These are phyloP conservation scores for Tokudaia muenninki DNA, from an alignment of 2,797 vertebrate species.

Conservation along the genomic window DNA sequence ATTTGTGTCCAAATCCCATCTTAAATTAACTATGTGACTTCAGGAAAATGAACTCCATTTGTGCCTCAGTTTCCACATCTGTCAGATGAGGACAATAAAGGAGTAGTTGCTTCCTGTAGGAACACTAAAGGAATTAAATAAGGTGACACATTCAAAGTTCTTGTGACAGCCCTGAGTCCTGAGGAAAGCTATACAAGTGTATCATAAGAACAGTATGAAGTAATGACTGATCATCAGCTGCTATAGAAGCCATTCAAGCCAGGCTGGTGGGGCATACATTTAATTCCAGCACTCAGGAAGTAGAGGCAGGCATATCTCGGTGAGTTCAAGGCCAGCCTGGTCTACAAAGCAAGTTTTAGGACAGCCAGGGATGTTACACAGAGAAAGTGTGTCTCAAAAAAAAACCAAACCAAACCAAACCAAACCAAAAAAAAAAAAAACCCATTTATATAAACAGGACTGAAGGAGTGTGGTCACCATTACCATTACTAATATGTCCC, in stretches of 20 bases:
- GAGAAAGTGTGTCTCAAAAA: not conserved
- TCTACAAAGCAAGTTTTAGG: not conserved
- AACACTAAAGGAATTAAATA: not conserved
- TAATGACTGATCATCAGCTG: not conserved
- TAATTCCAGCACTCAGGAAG: not conserved
- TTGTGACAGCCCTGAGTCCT: not conserved
- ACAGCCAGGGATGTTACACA: not conserved
- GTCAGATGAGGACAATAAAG: not conserved
- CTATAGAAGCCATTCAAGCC: not conserved
- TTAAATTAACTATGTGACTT: not conserved
- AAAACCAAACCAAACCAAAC: not conserved
- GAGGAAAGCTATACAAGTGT: not conserved
- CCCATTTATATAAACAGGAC: too few relatives aligned
- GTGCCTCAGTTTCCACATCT: not conserved
- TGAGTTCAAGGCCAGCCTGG: not conserved
- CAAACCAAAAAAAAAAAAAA: not conserved
- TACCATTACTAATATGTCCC: not conserved
- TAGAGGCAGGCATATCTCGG: not conserved
- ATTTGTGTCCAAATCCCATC: not conserved
- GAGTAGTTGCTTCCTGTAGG: not conserved
- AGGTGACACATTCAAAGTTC: not conserved
- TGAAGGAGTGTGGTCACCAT: not conserved
- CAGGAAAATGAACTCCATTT: not conserved
- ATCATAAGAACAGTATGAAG: too few relatives aligned
- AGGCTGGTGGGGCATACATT: not conserved